Evolutionary conservation across 2,888 invertebrate genomes (phyloP).

Genomic region (Drosophila barbarae): DNA sequence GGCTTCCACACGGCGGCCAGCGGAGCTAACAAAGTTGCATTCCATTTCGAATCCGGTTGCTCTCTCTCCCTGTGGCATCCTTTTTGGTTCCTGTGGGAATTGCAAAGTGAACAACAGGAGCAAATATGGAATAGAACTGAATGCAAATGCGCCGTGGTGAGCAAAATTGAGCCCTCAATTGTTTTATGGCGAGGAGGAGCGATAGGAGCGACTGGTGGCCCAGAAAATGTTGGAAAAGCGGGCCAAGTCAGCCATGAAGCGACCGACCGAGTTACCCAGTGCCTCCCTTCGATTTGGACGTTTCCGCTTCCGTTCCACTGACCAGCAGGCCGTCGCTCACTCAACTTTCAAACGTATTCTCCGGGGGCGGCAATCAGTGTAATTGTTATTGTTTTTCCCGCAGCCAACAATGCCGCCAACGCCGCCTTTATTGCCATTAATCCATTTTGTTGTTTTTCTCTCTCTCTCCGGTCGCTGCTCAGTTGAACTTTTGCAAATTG

Average conservation of each 20-base stretch:
- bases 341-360: constrained; percentile 48
- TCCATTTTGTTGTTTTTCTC: constrained; percentile 23
- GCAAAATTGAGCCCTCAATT: constrained; percentile 70
- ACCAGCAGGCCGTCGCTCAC: constrained; percentile 60
- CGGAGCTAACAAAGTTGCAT: constrained; percentile 64
- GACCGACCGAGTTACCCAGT: constrained; percentile 39
- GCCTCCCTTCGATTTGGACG: constrained; percentile 5
- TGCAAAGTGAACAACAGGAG: constrained; percentile 29
- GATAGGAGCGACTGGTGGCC: constrained; percentile 19
- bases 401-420: background rate
- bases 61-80: constrained; percentile 38
- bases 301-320: constrained; percentile 48
- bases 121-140: constrained; percentile 51
- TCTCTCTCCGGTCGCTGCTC: constrained; percentile 12
- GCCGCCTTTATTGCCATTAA: constrained; percentile 35
- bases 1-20: constrained; percentile 30
- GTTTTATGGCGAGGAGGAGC: constrained; percentile 59
- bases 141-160: constrained; percentile 57
- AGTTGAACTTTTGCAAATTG: constrained; percentile 52
- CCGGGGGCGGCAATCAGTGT: constrained; percentile 67
- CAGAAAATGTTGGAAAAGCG: constrained; percentile 27
- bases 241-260: constrained; percentile 41
- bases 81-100: constrained; percentile 1
- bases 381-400: constrained; percentile 63
- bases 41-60: constrained; percentile 50